Evolutionary conservation across 2,888 invertebrate genomes (phyloP).

Genomic region (Siphonodentalium dalli): DNA sequence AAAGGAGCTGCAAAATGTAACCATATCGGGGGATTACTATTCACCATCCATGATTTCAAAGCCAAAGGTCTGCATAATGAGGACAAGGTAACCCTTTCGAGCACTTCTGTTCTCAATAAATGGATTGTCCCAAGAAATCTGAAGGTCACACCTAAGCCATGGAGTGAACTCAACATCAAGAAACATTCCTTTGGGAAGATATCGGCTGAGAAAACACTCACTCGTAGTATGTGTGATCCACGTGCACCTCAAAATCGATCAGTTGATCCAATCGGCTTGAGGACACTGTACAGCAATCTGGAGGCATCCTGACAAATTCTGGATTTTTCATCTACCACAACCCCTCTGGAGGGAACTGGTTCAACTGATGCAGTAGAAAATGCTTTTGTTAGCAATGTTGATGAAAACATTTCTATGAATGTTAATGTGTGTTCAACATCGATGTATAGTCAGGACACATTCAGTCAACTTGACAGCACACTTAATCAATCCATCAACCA

Average conservation of each 20-base stretch:
- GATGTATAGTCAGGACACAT: too few species aligned
- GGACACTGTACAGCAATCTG: conserved; percentile 3
- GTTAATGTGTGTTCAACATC: too few species aligned
- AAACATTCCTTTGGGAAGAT: conserved; percentile 11
- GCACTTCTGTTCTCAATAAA: conserved; percentile 10
- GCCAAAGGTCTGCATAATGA: conserved; percentile 1
- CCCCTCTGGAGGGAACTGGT: too few species aligned
- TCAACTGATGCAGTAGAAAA: too few species aligned
- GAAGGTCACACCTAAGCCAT: conserved; percentile 4
- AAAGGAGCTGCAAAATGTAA: conserved; percentile 18
- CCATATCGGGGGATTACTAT: conserved; percentile 16
- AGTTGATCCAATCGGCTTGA: conserved; percentile 3
- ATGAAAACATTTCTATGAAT: too few species aligned
- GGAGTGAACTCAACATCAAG: conserved; percentile 13
- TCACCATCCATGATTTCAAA: conserved; percentile 11
- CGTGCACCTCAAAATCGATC: conserved; percentile 14
- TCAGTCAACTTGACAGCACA: too few species aligned
- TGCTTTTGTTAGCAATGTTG: too few species aligned
- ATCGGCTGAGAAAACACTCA: not conserved
- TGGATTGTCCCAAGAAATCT: conserved; percentile 18
- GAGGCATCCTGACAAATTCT: conserved; percentile 9
- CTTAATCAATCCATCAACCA: too few species aligned
- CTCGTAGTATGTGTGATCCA: conserved; percentile 16
- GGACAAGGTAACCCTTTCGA: conserved; percentile 5
- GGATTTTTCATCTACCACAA: conserved; percentile 19